These are phyloP conservation scores for Benthosema pterotum DNA, from an alignment of 2,797 vertebrate genomes.

Conservation along the genomic window DNA sequence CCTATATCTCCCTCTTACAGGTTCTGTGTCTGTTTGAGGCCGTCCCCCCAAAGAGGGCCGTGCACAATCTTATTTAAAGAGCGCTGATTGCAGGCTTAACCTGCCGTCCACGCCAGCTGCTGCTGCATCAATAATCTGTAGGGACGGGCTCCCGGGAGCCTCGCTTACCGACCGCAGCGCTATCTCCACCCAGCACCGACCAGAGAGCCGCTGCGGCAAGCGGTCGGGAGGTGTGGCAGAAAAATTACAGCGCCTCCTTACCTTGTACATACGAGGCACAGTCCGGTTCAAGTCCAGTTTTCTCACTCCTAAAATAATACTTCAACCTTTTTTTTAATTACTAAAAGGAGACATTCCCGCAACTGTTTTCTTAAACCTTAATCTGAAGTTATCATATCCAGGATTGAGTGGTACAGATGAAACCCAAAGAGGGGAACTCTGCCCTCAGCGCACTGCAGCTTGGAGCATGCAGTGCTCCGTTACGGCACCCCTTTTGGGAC, in stretches of 20 bases:
- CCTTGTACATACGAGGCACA: constrained; percentile 54
- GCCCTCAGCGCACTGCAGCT: too few relatives aligned
- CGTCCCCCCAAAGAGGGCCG: constrained; percentile 68
- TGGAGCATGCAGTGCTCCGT: too few relatives aligned
- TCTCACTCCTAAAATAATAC: background rate
- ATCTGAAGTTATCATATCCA: too few relatives aligned
- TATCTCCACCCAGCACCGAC: constrained; percentile 68
- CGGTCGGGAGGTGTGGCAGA: constrained; percentile 81
- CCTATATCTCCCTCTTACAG: constrained; percentile 5
- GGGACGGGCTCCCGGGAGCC: constrained; percentile 51
- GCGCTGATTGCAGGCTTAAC: constrained; percentile 79
- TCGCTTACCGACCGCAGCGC: constrained; percentile 68
- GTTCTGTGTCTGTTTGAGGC: constrained; percentile 48
- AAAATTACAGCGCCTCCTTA: constrained; percentile 77
- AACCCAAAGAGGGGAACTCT: too few relatives aligned
- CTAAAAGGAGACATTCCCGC: too few relatives aligned
- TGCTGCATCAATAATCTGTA: constrained; percentile 77
- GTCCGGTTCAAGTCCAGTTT: too few relatives aligned
- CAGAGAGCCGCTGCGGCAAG: constrained; percentile 67
- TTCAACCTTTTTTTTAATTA: background rate
- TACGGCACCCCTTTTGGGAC: too few relatives aligned
- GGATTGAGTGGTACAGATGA: too few relatives aligned
- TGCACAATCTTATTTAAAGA: constrained; percentile 79
- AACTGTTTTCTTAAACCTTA: too few relatives aligned
- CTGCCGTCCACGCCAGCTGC: constrained; percentile 76